Evolutionary conservation across 2,113 vertebrate species (phyloP).

Genomic region (Scophthalmus maximus): DNA sequence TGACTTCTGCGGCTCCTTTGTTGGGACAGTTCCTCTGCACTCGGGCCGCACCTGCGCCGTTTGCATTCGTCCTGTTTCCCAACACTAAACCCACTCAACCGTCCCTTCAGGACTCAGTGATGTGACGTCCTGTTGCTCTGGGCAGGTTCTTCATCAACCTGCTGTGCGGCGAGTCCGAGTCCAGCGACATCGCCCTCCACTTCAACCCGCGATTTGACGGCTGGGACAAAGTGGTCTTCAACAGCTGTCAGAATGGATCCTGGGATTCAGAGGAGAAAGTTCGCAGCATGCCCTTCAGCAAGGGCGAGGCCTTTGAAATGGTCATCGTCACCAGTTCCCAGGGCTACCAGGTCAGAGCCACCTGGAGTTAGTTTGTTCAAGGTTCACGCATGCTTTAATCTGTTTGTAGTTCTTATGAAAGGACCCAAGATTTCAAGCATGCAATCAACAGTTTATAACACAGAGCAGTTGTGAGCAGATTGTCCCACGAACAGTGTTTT

Average conservation of each 20-base stretch:
- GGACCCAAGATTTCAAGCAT: neutral
- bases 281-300: constrained; percentile 82
- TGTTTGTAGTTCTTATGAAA: too few relatives aligned
- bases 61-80: constrained; percentile 1
- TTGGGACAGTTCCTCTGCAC: neutral
- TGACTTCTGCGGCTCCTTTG: neutral
- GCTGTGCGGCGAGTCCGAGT: constrained; percentile 68
- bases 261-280: constrained; percentile 84
- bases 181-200: constrained; percentile 83
- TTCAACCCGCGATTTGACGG: constrained; percentile 87
- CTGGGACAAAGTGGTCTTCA: constrained; percentile 88
- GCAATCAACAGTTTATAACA: too few relatives aligned
- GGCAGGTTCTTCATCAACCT: constrained; percentile 86
- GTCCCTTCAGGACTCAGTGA: neutral
- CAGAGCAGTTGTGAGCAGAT: too few relatives aligned
- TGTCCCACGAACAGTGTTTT: too few relatives aligned
- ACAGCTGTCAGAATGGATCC: constrained; percentile 67
- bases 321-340: constrained; percentile 67
- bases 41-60: constrained; percentile 17
- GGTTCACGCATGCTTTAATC: too few relatives aligned
- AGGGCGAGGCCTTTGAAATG: constrained; percentile 83
- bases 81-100: neutral
- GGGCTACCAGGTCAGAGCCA: constrained; percentile 82
- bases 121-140: neutral
- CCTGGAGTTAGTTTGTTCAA: too few relatives aligned